Evolutionary conservation across 2,113 vertebrate species (phyloP), one percentile per base, ranked within the genome.

Genomic region (Thermophis baileyi): DNA sequence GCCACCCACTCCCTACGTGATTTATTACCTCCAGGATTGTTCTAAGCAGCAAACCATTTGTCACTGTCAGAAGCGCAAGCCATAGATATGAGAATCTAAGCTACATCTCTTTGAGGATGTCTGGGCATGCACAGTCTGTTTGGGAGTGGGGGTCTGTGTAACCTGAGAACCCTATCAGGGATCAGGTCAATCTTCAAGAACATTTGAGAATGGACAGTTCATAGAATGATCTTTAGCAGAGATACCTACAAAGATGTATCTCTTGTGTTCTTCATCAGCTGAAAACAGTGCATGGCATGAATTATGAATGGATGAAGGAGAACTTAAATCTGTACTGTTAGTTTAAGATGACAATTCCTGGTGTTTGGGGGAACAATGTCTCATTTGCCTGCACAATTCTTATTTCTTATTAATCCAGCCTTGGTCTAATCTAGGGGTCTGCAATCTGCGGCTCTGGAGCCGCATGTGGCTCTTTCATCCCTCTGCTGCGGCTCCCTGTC

Each of bases 121-220:
- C 69, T 40, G 16, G 6, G 35, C 2, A 40, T 20, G 16, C 18
- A 40, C 6, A 40, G 16, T 81, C 30, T n/a, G 30, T 14, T n/a
- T n/a, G 30, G 0, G 0, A 16, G 30, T 0, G 16, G 69, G 69
- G 35, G 0, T 74, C 14, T 35, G 63, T 35, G 16, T 18, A 74
- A 74, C n/a, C 63, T 2, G n/a, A 40, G 69, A 40, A 8, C 16
- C 69, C 69, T 40, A 81, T 40, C 35, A 40, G 16, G 18, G 16
- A 81, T 2, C 2, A 1, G n/a, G 16, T 8, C 35, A 40, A 40
- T 8, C n/a, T 81, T 40, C 5, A 40, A 6, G 35, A 81, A 40
- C 6, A 1, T 81, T 81, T 81, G 6, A 8, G 35, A 8, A 18
- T 0, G 35, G 35, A 20, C 35, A 81, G 35, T 81, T 81, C 35